Evolutionary conservation across 2,888 invertebrate species (phyloP).

Genomic region (Tachina lurida): DNA sequence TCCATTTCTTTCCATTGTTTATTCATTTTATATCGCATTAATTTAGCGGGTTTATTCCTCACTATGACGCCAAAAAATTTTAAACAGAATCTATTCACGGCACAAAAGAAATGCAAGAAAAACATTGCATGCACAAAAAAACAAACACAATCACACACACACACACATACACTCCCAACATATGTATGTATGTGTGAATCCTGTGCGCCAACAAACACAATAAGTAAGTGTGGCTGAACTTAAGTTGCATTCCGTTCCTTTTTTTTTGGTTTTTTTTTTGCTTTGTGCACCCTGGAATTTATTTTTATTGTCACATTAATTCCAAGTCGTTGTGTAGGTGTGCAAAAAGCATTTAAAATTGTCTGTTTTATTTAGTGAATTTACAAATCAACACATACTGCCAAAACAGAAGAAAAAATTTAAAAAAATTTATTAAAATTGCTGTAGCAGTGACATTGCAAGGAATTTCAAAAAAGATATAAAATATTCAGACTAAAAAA

Average conservation of each 20-base stretch:
- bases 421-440: conserved; percentile 44
- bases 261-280: neutral
- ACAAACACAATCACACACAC: neutral
- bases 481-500: neutral
- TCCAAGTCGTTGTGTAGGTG: conserved; percentile 67
- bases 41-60: conserved; percentile 74
- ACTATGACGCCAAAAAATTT: conserved; percentile 58
- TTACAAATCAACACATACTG: conserved; percentile 67
- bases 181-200: conserved; percentile 19
- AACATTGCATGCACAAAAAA: neutral
- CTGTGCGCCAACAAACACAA: conserved; percentile 8
- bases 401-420: conserved; percentile 1
- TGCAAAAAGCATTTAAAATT: conserved; percentile 69
- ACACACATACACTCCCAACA: conserved; percentile 30
- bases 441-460: conserved; percentile 36
- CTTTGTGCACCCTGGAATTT: conserved; percentile 36
- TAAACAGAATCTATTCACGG: neutral
- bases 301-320: conserved; percentile 69
- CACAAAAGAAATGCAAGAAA: conserved; percentile 17
- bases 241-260: conserved; percentile 5
- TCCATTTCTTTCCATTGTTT: conserved; percentile 71
- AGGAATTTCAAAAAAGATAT: neutral
- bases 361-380: conserved; percentile 68
- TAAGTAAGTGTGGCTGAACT: conserved; percentile 56
- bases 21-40: conserved; percentile 79